Base-by-base conservation (phyloP, 30 jellyfish, hydroid and myxozoan species). In the Chrysaora quinquecirrha region DNA sequence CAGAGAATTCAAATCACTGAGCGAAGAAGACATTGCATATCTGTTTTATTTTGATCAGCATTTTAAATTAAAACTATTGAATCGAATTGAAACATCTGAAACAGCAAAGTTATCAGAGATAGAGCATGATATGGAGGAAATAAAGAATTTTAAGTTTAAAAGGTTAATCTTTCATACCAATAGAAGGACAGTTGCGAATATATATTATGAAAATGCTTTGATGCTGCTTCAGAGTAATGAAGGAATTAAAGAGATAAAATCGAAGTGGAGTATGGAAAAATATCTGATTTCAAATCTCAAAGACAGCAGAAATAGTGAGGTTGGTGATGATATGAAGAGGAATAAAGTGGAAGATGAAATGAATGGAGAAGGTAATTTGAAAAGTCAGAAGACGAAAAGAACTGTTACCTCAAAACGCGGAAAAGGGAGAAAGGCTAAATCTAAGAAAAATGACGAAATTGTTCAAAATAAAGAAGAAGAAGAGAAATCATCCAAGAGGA, bases 111-210 rank as follows among this genome's bases (percentile, higher is more conserved):
- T n/a, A n/a, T n/a, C n/a, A n/a, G n/a, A n/a, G n/a, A n/a, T n/a
- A n/a, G 25, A 78, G 21, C 71, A 58, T 0, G 48, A 34, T 21
- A 38, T 38, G 11, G 14, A 38, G 54, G 68, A 52, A 10, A 52
- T 19, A 16, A 52, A 20, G 12, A 52, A 52, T 20, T 11, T 33
- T 6, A 30, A 22, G 0, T 12, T 25, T n/a, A 49, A 21, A 29
- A 62, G 68, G 3, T 12, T 80, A 1, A 24, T 80, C 9, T 25
- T 32, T 18, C 52, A 10, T 34, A 52, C 24, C 23, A 30, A 65
- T 34, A 52, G 90, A 63, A 14, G 29, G 0, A 4, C 71, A 16
- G 20, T 80, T 10, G 90, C 75, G 12, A 65, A 30, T 25, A 64
- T 80, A 14, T 16, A 46, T 48, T 78, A 65, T 25, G 43, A 28